Evolutionary conservation across 1,140 invertebrate species (phyloP).

Genomic region (Carposina sasakii): DNA sequence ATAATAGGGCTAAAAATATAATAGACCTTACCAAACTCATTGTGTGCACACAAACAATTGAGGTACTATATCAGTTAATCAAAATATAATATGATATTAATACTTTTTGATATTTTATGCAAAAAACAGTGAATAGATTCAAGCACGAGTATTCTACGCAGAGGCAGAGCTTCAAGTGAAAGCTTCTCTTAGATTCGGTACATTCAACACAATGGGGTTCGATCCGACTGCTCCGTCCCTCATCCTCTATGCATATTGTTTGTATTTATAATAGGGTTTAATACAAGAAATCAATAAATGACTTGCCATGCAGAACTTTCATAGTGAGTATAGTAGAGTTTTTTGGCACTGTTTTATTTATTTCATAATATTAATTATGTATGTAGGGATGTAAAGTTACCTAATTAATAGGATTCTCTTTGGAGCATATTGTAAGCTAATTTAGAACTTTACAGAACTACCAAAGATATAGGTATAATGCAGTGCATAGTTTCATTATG

Average conservation of each 20-base stretch:
- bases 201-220: conserved; percentile 46
- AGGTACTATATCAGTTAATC: conserved; percentile 32
- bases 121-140: conserved; percentile 37
- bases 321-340: too few species aligned
- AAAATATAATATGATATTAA: conserved; percentile 38
- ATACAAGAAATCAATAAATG: conserved; percentile 45
- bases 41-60: conserved; percentile 56
- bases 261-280: conserved; percentile 54
- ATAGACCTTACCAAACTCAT: conserved; percentile 65
- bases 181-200: conserved; percentile 36
- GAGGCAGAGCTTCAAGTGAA: conserved; percentile 47
- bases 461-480: too few species aligned
- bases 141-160: conserved; percentile 53
- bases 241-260: conserved; percentile 31
- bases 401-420: too few species aligned
- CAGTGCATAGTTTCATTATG: too few species aligned
- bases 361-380: too few species aligned
- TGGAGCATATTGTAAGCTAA: too few species aligned
- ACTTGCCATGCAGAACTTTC: conserved; percentile 12
- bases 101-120: conserved; percentile 38
- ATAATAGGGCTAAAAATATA: conserved; percentile 42
- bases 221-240: conserved; percentile 40
- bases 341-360: too few species aligned
- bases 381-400: too few species aligned
- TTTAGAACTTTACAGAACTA: too few species aligned